Evolutionary conservation across 2,113 vertebrate genomes (phyloP), one percentile per base, ranked within the genome.

Genomic region (Neomonachus schauinslandi): DNA sequence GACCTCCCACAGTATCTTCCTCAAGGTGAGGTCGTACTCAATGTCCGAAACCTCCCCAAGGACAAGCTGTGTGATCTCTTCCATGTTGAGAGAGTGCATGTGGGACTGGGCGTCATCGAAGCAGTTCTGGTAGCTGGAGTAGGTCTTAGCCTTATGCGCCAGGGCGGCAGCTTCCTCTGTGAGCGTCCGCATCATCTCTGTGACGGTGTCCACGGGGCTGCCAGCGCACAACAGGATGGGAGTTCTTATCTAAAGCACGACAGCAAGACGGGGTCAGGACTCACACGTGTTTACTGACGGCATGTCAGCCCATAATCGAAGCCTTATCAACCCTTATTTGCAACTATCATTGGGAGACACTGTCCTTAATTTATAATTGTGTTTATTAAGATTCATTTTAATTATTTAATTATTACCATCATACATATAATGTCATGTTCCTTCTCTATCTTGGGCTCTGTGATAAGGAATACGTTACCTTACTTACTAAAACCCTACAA

Each of bases 1-100:
- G 3, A 98, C 93, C 19, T 98, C 98, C 99, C 99, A 99, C 21
- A 99, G 81, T 2, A 98, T 69, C 81, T 97, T 98, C 77, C 98
- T 96, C 55, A 99, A 76, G 55, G 86, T 96, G 63, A 99, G 81
- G 61, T 98, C 98, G n/a, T 81, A 83, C 51, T 99, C 98, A 16
- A 98, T 97, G 85, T 98, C 98, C 1, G 98, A 97, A 39, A 99
- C 95, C 51, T 98, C 98, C 2, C 97, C 15, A 21, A 97, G 93
- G 46, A 98, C 89, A 4, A 77, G 88, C 21, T 98, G 95, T 3
- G 72, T 63, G 14, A 92, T 49, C 33, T 97, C 97, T 5, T 97
- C 97, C 83, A 87, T 8, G 21, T 69, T 96, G 1, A 97, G 3
- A 16, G 93, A 84, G 33, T 91, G 96, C 65, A 97, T 89, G 0